Evolutionary conservation across 2,113 vertebrate genomes (phyloP).

Genomic region (Caranx ignobilis): DNA sequence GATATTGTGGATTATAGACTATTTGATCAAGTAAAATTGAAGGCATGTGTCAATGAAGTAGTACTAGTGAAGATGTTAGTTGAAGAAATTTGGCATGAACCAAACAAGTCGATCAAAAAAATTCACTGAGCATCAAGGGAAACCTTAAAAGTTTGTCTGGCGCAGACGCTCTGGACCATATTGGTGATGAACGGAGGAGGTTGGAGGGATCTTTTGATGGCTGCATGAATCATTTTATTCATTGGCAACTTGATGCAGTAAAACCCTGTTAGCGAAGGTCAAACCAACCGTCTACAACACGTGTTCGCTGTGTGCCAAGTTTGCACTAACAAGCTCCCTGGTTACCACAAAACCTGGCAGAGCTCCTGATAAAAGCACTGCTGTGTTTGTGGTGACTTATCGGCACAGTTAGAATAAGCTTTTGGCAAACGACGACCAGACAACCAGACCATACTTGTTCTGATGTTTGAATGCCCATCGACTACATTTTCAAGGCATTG

Average conservation of each 20-base stretch:
- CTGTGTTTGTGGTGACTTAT: constrained; percentile 8
- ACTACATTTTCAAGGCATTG: background rate
- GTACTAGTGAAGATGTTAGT: too few relatives aligned
- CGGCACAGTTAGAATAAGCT: background rate
- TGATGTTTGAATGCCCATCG: background rate
- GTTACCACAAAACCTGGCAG: constrained; percentile 21
- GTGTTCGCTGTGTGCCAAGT: constrained; percentile 14
- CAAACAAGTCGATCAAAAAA: too few relatives aligned
- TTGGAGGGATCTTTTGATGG: constrained; percentile 25
- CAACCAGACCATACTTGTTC: background rate
- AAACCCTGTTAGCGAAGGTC: constrained; percentile 35
- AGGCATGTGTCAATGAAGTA: background rate
- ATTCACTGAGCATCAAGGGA: too few relatives aligned
- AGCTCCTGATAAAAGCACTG: constrained; percentile 11
- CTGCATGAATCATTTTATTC: constrained; percentile 33
- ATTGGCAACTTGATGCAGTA: constrained; percentile 31
- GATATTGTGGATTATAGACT: background rate
- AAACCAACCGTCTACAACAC: constrained; percentile 15
- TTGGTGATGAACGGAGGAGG: background rate
- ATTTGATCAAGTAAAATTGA: background rate
- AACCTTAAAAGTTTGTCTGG: constrained; percentile 1
- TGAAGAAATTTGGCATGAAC: too few relatives aligned
- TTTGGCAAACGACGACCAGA: background rate
- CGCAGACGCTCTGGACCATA: constrained; percentile 25
- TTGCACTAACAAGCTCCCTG: constrained; percentile 59